Base-by-base conservation (phyloP, 1,140 invertebrate species). In the Bradynema listronoti region DNA sequence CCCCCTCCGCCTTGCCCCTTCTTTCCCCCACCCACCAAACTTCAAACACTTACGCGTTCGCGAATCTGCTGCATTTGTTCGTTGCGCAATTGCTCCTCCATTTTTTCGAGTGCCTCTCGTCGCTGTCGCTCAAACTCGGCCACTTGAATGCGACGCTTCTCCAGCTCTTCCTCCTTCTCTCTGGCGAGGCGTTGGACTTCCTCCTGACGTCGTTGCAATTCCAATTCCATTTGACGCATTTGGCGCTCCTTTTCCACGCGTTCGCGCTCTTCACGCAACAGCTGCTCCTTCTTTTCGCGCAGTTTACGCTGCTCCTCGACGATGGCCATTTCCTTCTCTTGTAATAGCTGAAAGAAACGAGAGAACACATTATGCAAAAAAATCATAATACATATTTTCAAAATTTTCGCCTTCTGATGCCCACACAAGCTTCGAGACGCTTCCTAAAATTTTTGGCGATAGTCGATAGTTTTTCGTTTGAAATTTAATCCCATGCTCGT, bases 141-240 rank as follows among this genome's bases (percentile, higher is more conserved):
- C 32, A 68, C 53, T 34, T 68, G 51, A n/a, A 27, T 25, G 9
- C 56, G 30, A 11, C 51, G 49, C 32, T 45, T 49, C 25, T 70
- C 66, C n/a, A 68, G 50, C 34, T 68, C 65, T 46, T 55, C 22
- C 33, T 68, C 65, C 27, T 70, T 66, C 27, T 61, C 65, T 6
- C 49, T 24, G 4, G 65, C 59, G 33, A 58, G 30, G 2, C 55
- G 16, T 19, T 50, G 19, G 7, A 68, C 32, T 19, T 68, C 65
- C 19, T 69, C 63, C 50, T 66, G 54, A n/a, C 42, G 24, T 4
- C 67, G 34, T 24, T 50, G 30, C n/a, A 68, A 34, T 14, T 71
- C 67, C 9, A 29, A n/a, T 41, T 68, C 66, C 66, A 64, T 52
- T 41, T 68, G 65, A 9, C 42, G 58, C 51, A 68, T 30, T 43